Conservation (phyloP, 1,140 invertebrate species). For the Hydropsyche tenuis region DNA sequence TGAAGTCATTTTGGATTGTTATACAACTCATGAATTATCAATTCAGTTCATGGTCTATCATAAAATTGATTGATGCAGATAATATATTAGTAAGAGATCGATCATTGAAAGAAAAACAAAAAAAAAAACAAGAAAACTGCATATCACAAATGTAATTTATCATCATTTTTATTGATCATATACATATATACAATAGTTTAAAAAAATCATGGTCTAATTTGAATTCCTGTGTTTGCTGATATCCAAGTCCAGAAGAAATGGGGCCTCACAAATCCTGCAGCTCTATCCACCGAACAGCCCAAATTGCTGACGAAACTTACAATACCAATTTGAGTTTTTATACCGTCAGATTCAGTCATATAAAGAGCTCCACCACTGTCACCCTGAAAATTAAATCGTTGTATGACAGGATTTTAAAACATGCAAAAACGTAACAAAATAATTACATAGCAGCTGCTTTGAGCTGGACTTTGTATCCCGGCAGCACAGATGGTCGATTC, state of each 20-base stretch:
- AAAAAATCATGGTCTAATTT: neutral
- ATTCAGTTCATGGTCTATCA: too few species aligned
- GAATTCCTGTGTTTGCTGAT: neutral
- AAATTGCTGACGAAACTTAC: constrained; percentile 51
- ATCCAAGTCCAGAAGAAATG: constrained; percentile 26
- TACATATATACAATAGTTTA: too few species aligned
- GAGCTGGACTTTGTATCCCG: constrained; percentile 39
- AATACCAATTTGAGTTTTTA: constrained; percentile 48
- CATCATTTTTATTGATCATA: too few species aligned
- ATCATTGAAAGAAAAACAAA: too few species aligned
- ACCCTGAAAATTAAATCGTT: constrained; percentile 41
- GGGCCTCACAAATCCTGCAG: constrained; percentile 23
- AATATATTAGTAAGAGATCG: too few species aligned
- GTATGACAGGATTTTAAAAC: too few species aligned
- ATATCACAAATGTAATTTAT: too few species aligned
- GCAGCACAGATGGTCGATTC: constrained; percentile 47
- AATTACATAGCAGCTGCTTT: constrained; percentile 50
- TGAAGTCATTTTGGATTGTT: too few species aligned
- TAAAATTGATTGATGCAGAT: too few species aligned
- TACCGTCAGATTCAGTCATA: constrained; percentile 34
- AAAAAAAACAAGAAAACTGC: too few species aligned
- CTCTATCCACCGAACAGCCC: constrained; percentile 45
- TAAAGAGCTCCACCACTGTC: constrained; percentile 49
- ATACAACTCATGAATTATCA: too few species aligned
- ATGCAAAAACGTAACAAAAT: too few species aligned